A percentile compares a stretch with the other conserved stretches of the same genome.
Conservation (phyloP, 2,113 vertebrate genomes). For the Laticauda laticaudata region DNA sequence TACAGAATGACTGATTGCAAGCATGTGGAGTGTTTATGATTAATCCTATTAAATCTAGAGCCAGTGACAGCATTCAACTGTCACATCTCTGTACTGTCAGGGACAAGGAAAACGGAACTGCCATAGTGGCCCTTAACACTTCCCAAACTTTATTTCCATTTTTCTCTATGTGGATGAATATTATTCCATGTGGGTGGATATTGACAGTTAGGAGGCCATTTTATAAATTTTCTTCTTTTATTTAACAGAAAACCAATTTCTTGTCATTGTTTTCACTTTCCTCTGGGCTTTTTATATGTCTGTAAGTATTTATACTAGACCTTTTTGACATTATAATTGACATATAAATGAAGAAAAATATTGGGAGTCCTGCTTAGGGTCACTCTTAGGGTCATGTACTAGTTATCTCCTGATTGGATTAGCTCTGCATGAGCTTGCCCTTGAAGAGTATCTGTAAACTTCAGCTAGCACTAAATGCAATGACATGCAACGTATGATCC, state of each 20-base stretch:
- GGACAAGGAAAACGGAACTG: background rate
- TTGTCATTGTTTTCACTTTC: background rate
- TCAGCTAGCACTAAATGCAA: background rate
- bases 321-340: background rate
- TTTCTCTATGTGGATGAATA: background rate
- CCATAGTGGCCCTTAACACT: fast-evolving
- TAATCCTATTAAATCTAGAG: conserved; percentile 26
- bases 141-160: background rate
- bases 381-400: background rate
- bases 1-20: background rate
- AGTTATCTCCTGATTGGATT: background rate
- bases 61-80: background rate
- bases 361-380: background rate
- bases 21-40: conserved; percentile 22
- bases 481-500: background rate
- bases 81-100: background rate
- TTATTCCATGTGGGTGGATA: background rate
- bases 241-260: background rate
- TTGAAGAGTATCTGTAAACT: background rate
- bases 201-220: background rate
- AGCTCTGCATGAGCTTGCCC: background rate
- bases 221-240: background rate
- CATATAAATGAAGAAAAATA: background rate
- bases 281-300: background rate
- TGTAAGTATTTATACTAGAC: background rate